A percentile compares a stretch with the other conserved stretches of the same genome.
These are phyloP conservation scores for Amphipoea oculea DNA, from an alignment of 2,888 invertebrate species.

Conservation along the genomic window DNA sequence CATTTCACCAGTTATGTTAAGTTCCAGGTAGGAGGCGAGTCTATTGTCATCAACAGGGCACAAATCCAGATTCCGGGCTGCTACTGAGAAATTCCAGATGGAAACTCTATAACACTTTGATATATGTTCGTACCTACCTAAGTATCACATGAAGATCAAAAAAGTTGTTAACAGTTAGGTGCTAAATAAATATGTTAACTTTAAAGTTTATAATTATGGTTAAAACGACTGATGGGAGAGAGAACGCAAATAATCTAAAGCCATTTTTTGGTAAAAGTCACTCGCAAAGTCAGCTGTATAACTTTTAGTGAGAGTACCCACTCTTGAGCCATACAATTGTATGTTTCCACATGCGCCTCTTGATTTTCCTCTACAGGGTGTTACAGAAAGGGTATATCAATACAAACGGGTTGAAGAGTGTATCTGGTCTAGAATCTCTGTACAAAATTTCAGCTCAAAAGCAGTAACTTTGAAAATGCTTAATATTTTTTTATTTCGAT, in stretches of 20 bases:
- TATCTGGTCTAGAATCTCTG: no score
- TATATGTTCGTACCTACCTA: not conserved
- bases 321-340: slow-evolving; percentile 15
- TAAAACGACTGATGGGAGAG: not conserved
- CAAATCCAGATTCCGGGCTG: not conserved
- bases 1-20: not conserved
- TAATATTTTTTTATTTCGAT: no score
- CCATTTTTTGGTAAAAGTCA: not conserved
- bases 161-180: not conserved
- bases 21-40: not conserved
- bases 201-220: not conserved
- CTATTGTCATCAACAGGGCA: not conserved
- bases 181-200: not conserved
- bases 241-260: not conserved
- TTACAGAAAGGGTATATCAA: no score
- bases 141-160: not conserved
- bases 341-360: slow-evolving; percentile 46
- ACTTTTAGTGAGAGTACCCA: slow-evolving; percentile 2
- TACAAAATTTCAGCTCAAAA: no score
- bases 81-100: not conserved
- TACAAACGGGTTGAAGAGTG: no score
- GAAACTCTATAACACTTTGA: not conserved
- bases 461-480: no score
- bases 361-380: slow-evolving; percentile 42
- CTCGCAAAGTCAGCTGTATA: not conserved